Percentiles rank a stretch among this genome's conserved stretches.
These are phyloP conservation scores for Orestias chungarensis DNA, from an alignment of 2,797 vertebrate genomes.

Conservation along the genomic window DNA sequence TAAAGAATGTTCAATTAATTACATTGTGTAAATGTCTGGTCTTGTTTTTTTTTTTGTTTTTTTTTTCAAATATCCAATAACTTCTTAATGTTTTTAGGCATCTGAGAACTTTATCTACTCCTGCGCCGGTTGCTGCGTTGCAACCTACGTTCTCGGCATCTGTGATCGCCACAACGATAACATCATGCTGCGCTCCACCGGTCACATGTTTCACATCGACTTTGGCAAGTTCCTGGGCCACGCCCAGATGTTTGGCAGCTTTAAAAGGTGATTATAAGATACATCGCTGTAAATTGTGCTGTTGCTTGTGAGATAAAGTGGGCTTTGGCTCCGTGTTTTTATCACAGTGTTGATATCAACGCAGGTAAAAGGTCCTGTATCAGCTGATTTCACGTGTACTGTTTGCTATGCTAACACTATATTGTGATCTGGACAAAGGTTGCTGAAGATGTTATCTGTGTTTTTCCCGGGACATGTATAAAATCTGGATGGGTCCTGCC, in stretches of 20 bases:
- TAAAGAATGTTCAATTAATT: too few species aligned
- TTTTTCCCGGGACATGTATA: not conserved
- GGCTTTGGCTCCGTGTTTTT: not conserved
- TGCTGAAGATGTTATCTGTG: not conserved
- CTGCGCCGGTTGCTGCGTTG: conserved; percentile 97
- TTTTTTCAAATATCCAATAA: not conserved
- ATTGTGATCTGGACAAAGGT: not conserved
- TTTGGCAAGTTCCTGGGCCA: conserved; percentile 98
- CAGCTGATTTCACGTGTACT: not conserved
- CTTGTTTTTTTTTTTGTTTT: not conserved
- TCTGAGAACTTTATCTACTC: conserved; percentile 99
- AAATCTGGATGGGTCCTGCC: not conserved
- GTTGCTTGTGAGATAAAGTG: conserved; percentile 3
- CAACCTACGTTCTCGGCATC: conserved; percentile 96
- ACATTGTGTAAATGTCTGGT: too few species aligned
- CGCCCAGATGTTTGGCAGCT: conserved; percentile 98
- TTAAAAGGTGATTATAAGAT: conserved; percentile 87
- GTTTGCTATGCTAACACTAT: not conserved
- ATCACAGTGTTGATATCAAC: not conserved
- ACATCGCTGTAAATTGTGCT: not conserved
- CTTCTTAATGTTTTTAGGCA: conserved; percentile 77
- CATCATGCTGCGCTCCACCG: conserved; percentile 96
- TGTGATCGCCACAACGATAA: conserved; percentile 99
- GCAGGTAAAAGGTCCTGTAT: not conserved
- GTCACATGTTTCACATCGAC: conserved; percentile 99